phyloP scores from a whole-genome alignment of 2,797 vertebrate species.

The Siniperca obscura region DNA sequence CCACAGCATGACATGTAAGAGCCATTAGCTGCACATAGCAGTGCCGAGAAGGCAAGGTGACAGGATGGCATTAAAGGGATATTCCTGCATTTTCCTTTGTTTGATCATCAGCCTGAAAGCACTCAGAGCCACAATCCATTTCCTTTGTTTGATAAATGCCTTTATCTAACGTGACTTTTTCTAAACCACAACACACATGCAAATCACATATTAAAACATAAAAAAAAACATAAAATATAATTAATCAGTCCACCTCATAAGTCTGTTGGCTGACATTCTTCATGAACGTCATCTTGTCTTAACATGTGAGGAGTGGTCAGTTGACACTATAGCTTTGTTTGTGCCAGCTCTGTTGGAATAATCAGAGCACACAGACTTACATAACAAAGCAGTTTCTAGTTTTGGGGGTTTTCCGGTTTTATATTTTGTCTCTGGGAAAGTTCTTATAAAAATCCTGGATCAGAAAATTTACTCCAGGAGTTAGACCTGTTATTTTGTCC shows the following conservation, averaged over 20 bases:
- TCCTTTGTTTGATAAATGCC: slow-evolving; percentile 24
- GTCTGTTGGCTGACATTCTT: background rate
- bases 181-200: slow-evolving; percentile 13
- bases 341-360: slow-evolving; percentile 65
- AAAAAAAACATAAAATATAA: background rate
- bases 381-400: slow-evolving; percentile 27
- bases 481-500: background rate
- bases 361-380: slow-evolving; percentile 60
- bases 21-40: slow-evolving; percentile 37
- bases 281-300: background rate
- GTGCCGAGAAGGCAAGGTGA: slow-evolving; percentile 3
- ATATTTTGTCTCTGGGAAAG: background rate
- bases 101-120: slow-evolving; percentile 15
- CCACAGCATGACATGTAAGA: slow-evolving; percentile 45
- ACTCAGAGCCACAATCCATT: slow-evolving; percentile 1
- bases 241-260: background rate
- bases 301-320: slow-evolving; percentile 28
- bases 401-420: background rate
- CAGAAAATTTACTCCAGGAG: background rate
- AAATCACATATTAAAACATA: background rate
- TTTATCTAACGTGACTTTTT: slow-evolving; percentile 20
- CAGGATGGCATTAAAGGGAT: slow-evolving; percentile 24
- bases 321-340: slow-evolving; percentile 57
- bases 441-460: background rate
- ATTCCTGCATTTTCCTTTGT: background rate